Base-by-base conservation (phyloP, 2,888 invertebrate genomes). In the Platynereis dumerilii region DNA sequence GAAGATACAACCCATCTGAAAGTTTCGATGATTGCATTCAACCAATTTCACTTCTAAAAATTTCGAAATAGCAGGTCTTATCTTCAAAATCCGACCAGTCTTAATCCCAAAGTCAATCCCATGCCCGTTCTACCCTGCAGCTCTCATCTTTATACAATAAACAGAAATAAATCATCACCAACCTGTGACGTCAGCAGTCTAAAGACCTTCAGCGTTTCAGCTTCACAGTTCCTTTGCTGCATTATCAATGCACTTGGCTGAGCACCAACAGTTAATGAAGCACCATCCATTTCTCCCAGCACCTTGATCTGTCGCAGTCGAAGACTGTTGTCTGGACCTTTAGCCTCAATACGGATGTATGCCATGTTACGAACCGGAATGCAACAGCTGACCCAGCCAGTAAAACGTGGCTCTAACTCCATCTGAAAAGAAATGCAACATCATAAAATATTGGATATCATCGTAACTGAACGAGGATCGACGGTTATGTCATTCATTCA, bases 201-300 rank as follows among this genome's bases (percentile, higher is more conserved):
- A 83, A 97, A 97, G 0, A 97, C 96, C 71, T 93, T 87, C 48
- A 97, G 86, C 0, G 96, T 96, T 85, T 96, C 96, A 0, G 91
- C 88, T 85, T 96, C 96, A 74, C 95, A 93, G 77, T 93, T 91
- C 67, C 90, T 88, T 79, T 94, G 94, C 71, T 96, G 91, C 22
- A 95, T 90, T 29, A 89, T 88, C 39, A 86, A 72, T 60, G 86
- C 70, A 69, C 81, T 74, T 73, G 79, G 77, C 72, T 81, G 80
- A 70, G 83, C 70, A 56, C 78, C 68, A 69, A 80, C 69, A 12
- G 71, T 67, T 22, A 75, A 64, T 20, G 86, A 84, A 76, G 88
- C 88, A 3, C 88, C 88, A 64, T 87, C 87, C 20, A 89, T 86
- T 66, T 89, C 87, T 0, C 84, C 84, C 17, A 84, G 76, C 22